These are phyloP conservation scores for Uropsilus gracilis DNA, from an alignment of 2,113 vertebrate genomes.

Conservation along the genomic window DNA sequence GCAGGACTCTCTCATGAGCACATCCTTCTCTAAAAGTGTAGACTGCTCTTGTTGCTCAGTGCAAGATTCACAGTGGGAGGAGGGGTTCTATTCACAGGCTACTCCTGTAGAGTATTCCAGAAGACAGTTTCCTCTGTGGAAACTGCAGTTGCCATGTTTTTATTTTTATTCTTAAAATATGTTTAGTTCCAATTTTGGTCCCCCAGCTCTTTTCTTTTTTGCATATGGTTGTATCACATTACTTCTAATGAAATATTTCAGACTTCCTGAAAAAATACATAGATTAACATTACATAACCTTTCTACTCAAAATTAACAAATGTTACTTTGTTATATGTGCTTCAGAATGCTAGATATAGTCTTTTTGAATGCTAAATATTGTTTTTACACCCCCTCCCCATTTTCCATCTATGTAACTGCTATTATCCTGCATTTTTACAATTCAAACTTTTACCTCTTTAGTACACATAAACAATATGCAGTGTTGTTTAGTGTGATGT, in stretches of 20 bases:
- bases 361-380: not conserved
- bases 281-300: not conserved
- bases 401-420: not conserved
- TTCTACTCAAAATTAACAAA: constrained; percentile 5
- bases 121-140: too few species aligned
- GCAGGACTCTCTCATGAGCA: too few species aligned
- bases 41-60: too few species aligned
- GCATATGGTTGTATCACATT: not conserved
- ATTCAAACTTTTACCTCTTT: not conserved
- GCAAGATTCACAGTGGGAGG: too few species aligned
- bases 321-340: not conserved
- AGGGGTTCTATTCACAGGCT: too few species aligned
- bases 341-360: not conserved
- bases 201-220: not conserved
- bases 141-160: too few species aligned
- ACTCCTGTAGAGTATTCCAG: too few species aligned
- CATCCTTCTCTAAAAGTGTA: too few species aligned
- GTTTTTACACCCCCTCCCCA: not conserved
- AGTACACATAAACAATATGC: not conserved
- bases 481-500: not conserved
- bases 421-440: not conserved
- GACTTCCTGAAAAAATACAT: not conserved
- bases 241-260: not conserved
- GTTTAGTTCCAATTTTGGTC: not conserved
- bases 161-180: not conserved